Base-by-base conservation (phyloP, 1,140 invertebrate species). In the Aleiodes sp. region DNA sequence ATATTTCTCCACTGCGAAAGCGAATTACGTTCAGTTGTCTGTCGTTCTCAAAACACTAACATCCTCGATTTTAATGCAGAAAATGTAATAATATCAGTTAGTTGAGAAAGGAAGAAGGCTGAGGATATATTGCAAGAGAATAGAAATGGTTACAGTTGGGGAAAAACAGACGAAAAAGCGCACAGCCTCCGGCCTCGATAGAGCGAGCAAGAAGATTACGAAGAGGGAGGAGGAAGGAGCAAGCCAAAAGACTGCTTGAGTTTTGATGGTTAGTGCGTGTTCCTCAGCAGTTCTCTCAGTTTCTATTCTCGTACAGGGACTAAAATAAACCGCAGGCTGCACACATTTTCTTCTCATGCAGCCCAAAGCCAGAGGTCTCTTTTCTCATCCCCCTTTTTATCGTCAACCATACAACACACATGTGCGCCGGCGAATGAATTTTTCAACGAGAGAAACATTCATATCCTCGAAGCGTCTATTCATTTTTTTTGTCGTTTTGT, bases 271-370 rank as follows among this genome's bases (percentile, higher is more conserved):
- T 57, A 70, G 72, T 63, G 67, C 73, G 70, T 76, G 75, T 76
- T 76, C 73, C 75, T 73, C 72, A 76, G 73, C 75, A 78, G 76
- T 74, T 56, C 63, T 67, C 39, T 43, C 63, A 59, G 28, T 76
- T 73, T 82, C 83, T 84, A 83, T 84, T 84, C 77, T 75, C 65
- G 76, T 79, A 76, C 75, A 61, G 73, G 14, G 43, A 70, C 78
- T 75, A 78, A 75, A 84, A 84, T 84, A 84, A 84, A 82, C 61
- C 76, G 78, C 29, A 26, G 78, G 78, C 79, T 82, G 75, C 78
- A 80, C 77, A 79, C 79, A 70, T 31, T 57, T 70, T 59, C 60
- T 41, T 56, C 41, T 57, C 52, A 52, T 61, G 67, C 67, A 63
- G 33, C 57, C 60, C 28, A 26, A 59, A n/a, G 1, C 57, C 60